Percentiles rank a stretch among this genome's conserved stretches.
phyloP scores from a whole-genome alignment of 2,888 invertebrate species.

The Limnephilus rhombicus region DNA sequence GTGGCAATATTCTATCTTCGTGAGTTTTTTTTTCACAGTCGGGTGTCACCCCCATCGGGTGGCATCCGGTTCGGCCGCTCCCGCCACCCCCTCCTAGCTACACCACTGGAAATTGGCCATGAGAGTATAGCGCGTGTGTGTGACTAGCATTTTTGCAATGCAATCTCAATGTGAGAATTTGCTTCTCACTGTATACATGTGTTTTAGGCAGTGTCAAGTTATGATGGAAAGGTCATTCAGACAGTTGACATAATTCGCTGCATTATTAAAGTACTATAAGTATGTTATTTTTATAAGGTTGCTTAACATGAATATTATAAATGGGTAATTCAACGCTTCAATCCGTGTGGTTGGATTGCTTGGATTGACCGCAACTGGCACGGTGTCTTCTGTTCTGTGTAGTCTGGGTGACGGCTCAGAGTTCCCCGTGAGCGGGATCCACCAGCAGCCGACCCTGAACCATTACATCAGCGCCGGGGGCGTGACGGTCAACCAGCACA shows the following conservation, averaged over 20 bases:
- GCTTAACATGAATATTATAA: background rate
- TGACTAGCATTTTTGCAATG: too few relatives aligned
- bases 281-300: background rate
- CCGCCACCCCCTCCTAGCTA: too few relatives aligned
- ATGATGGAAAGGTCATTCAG: background rate
- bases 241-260: background rate
- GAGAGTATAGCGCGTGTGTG: too few relatives aligned
- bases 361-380: conserved; percentile 20
- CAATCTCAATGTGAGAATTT: background rate
- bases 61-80: too few relatives aligned
- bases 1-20: too few relatives aligned
- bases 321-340: background rate
- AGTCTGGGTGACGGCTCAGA: conserved; percentile 94
- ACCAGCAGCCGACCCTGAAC: conserved; percentile 79
- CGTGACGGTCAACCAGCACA: conserved; percentile 72
- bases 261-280: background rate
- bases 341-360: background rate
- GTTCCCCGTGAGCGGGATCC: conserved; percentile 87
- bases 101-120: too few relatives aligned
- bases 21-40: too few relatives aligned
- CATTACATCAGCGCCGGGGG: conserved; percentile 74
- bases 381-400: conserved; percentile 68
- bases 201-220: background rate
- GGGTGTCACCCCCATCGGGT: too few relatives aligned
- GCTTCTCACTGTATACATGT: background rate